A percentile compares a stretch with the other conserved stretches of the same genome.
phyloP scores from a whole-genome alignment of 2,797 vertebrate genomes.

The Anguilla marmorata region DNA sequence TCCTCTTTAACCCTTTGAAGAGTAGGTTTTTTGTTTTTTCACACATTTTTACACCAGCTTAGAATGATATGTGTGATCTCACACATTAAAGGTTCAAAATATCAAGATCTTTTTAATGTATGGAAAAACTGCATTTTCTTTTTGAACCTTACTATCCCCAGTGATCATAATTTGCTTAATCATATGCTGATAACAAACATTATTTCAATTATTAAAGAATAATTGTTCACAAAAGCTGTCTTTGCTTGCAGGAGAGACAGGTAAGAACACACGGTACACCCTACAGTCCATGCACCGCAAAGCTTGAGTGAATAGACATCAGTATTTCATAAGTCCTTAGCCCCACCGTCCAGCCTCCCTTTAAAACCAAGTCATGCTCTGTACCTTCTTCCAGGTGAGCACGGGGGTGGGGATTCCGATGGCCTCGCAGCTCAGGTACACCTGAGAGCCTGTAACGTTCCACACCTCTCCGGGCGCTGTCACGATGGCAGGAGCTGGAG shows the following conservation, averaged over 20 bases:
- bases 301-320: too few species aligned
- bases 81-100: not conserved
- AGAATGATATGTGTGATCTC: too few species aligned
- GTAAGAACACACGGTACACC: not conserved
- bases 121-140: not conserved
- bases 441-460: conserved; percentile 87
- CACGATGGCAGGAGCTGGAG: conserved; percentile 83
- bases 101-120: not conserved
- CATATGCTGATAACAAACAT: not conserved
- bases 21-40: too few species aligned
- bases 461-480: conserved; percentile 85
- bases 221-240: not conserved
- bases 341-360: not conserved
- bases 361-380: conserved; percentile 60
- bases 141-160: not conserved
- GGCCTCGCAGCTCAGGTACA: conserved; percentile 91
- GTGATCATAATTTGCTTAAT: not conserved
- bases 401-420: conserved; percentile 88
- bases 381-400: conserved; percentile 91
- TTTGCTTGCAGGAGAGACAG: not conserved
- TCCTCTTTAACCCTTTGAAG: not conserved
- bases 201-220: not conserved
- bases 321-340: not conserved
- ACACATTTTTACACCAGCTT: too few species aligned
- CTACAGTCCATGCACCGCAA: not conserved